Percentiles rank a stretch among this genome's conserved stretches.
Conservation (phyloP, 2,888 invertebrate genomes). For the Agrenia bidenticulata region DNA sequence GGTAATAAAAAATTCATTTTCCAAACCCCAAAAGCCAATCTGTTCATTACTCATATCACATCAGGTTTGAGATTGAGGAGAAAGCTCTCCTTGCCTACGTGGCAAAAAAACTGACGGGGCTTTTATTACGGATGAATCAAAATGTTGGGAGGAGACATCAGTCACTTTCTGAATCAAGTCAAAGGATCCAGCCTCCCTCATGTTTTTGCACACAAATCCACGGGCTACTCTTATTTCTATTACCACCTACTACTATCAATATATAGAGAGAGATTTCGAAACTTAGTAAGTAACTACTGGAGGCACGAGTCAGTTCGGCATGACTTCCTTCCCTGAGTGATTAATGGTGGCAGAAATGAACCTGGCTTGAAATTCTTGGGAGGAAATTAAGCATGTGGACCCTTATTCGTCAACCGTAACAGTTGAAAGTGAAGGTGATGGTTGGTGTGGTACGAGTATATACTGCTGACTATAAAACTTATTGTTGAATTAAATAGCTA, state of each 20-base stretch:
- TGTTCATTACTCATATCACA: slow-evolving; percentile 20
- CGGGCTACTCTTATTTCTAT: too few relatives aligned
- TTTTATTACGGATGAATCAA: too few relatives aligned
- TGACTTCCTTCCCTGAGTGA: slow-evolving; percentile 31
- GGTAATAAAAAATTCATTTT: neutral
- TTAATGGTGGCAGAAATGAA: slow-evolving; percentile 51
- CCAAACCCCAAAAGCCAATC: slow-evolving; percentile 10
- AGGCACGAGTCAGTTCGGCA: too few relatives aligned
- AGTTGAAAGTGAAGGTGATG: too few relatives aligned
- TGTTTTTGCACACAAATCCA: too few relatives aligned
- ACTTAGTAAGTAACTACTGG: too few relatives aligned
- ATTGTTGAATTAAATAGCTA: too few relatives aligned
- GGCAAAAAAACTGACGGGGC: slow-evolving; percentile 8
- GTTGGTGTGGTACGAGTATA: too few relatives aligned
- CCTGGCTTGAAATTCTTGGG: slow-evolving; percentile 40
- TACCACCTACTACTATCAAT: too few relatives aligned
- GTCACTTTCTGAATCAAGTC: slow-evolving; percentile 33
- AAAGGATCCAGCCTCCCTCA: neutral
- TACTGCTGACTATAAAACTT: too few relatives aligned
- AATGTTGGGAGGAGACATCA: slow-evolving; percentile 26
- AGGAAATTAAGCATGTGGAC: slow-evolving; percentile 38
- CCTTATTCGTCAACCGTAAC: neutral
- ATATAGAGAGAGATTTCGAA: too few relatives aligned
- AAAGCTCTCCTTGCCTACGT: neutral
- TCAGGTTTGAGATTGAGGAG: slow-evolving; percentile 7